These are phyloP conservation scores for Sebastes fasciatus DNA, from an alignment of 2,113 vertebrate genomes.

Conservation along the genomic window DNA sequence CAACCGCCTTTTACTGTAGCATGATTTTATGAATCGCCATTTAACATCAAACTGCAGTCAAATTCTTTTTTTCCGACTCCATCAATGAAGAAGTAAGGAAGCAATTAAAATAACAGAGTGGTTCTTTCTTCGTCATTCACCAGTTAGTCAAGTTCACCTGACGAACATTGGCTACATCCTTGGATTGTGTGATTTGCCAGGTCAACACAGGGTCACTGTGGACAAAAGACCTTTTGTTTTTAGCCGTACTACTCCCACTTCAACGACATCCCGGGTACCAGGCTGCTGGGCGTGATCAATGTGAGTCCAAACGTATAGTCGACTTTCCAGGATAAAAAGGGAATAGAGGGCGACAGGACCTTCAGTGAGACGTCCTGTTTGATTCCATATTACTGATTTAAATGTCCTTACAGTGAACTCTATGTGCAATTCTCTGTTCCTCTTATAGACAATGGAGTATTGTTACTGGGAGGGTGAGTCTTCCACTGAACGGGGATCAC, in stretches of 20 bases:
- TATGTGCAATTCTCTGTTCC: constrained; percentile 57
- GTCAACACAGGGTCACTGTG: constrained; percentile 28
- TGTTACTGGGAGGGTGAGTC: constrained; percentile 64
- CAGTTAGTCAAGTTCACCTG: constrained; percentile 29
- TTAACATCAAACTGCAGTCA: not conserved
- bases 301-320: constrained; percentile 8
- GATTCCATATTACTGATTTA: constrained; percentile 44
- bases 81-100: constrained; percentile 17
- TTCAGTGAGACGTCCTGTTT: constrained; percentile 24
- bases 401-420: constrained; percentile 70
- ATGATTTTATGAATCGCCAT: not conserved
- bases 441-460: constrained; percentile 75
- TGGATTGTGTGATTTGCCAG: constrained; percentile 27
- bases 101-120: constrained; percentile 23
- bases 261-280: constrained; percentile 2
- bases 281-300: constrained; percentile 23
- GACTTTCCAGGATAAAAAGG: constrained; percentile 17
- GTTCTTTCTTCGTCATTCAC: constrained; percentile 20
- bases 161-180: constrained; percentile 44
- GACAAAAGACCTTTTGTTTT: constrained; percentile 54
- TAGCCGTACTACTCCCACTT: constrained; percentile 11
- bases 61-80: not conserved
- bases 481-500: constrained; percentile 43
- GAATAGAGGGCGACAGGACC: constrained; percentile 40
- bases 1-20: too few relatives aligned